Evolutionary conservation across 2,113 vertebrate genomes (phyloP).

Genomic region (Guaruba guarouba): DNA sequence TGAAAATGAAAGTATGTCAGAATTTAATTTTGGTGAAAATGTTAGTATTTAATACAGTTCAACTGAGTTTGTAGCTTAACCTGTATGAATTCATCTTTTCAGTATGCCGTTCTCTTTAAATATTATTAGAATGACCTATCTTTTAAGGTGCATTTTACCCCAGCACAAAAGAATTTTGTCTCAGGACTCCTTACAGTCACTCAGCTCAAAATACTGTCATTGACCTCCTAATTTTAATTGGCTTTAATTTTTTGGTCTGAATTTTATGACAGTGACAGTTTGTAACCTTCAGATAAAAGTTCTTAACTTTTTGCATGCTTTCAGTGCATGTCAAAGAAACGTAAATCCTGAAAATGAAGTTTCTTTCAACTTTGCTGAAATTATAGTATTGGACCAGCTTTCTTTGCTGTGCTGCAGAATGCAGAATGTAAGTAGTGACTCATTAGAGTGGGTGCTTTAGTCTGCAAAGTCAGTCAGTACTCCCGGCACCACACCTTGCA

Average conservation of each 20-base stretch:
- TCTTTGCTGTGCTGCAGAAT: background rate
- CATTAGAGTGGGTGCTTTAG: background rate
- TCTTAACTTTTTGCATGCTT: background rate
- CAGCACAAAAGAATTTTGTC: background rate
- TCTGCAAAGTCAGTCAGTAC: background rate
- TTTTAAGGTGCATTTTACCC: background rate
- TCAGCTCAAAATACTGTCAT: background rate
- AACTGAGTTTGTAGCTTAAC: background rate
- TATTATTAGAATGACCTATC: background rate
- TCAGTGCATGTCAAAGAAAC: background rate
- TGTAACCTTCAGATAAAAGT: background rate
- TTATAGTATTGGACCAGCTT: background rate
- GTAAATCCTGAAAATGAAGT: conserved; percentile 2
- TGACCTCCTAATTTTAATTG: background rate
- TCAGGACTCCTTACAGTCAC: background rate
- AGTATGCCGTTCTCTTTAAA: background rate
- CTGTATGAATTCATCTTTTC: background rate
- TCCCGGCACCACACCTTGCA: background rate
- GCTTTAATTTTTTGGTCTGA: background rate
- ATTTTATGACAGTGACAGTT: background rate
- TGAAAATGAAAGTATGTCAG: background rate
- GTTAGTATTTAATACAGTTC: background rate
- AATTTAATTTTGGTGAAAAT: background rate
- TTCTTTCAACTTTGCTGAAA: background rate
- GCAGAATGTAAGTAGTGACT: background rate